phyloP scores from a whole-genome alignment of 1,140 invertebrate species.

The Conopomorpha cramerella region DNA sequence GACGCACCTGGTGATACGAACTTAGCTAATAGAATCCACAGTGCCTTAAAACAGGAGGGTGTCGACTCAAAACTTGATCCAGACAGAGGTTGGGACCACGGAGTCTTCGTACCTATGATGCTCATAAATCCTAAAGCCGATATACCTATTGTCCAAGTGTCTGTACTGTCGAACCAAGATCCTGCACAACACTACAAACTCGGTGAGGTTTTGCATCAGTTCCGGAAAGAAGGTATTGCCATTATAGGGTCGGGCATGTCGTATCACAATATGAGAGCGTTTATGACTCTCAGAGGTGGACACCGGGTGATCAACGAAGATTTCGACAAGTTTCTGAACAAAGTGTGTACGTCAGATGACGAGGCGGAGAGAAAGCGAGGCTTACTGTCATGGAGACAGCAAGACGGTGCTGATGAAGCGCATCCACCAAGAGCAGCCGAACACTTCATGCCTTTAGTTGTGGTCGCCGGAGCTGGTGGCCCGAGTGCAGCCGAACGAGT shows the following conservation, averaged over 20 bases:
- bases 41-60: constrained; percentile 22
- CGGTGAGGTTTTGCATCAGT: constrained; percentile 29
- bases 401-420: constrained; percentile 30
- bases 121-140: constrained; percentile 39
- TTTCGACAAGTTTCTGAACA: constrained; percentile 37
- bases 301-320: constrained; percentile 28
- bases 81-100: constrained; percentile 47
- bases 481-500: constrained; percentile 27
- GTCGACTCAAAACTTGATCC: constrained; percentile 34
- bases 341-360: constrained; percentile 28
- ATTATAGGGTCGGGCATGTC: constrained; percentile 49
- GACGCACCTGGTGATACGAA: constrained; percentile 37
- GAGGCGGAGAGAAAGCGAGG: constrained; percentile 20
- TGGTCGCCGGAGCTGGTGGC: constrained; percentile 41
- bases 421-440: constrained; percentile 38
- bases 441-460: constrained; percentile 47
- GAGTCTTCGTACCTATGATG: constrained; percentile 51
- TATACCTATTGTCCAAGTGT: constrained; percentile 43
- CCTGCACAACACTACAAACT: constrained; percentile 36
- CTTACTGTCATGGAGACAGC: constrained; percentile 26
- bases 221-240: constrained; percentile 41
- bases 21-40: constrained; percentile 28
- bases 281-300: constrained; percentile 16
- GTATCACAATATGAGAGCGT: constrained; percentile 50
- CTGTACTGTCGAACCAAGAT: constrained; percentile 34